Evolutionary conservation across 2,797 vertebrate genomes (phyloP).

Genomic region (Siniperca obscura): DNA sequence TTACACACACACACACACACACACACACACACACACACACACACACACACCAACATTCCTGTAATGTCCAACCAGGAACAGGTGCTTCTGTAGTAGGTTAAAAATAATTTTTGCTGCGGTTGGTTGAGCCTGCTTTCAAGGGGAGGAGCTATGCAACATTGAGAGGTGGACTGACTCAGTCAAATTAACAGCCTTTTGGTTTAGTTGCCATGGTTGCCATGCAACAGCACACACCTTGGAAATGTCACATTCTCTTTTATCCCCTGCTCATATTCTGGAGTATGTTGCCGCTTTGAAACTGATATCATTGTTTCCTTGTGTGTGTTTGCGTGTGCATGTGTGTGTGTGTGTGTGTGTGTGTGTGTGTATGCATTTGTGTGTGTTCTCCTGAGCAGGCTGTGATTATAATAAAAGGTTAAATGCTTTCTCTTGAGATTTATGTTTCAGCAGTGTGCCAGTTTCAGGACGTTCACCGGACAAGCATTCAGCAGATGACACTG

Average conservation of each 20-base stretch:
- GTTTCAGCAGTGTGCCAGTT: constrained; percentile 60
- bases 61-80: constrained; percentile 53
- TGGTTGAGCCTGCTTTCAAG: constrained; percentile 35
- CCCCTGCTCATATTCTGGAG: constrained; percentile 49
- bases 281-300: constrained; percentile 57
- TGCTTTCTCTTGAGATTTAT: constrained; percentile 63
- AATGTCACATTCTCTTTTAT: constrained; percentile 72
- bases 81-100: constrained; percentile 60
- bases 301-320: constrained; percentile 59
- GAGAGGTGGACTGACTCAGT: constrained; percentile 62
- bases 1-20: not conserved
- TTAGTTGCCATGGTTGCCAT: constrained; percentile 74
- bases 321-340: constrained; percentile 7
- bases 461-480: constrained; percentile 51
- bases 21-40: constrained; percentile 11
- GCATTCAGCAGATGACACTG: constrained; percentile 59
- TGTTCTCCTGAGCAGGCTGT: constrained; percentile 32
- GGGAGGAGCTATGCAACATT: constrained; percentile 48
- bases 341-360: constrained; percentile 19
- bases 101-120: constrained; percentile 61
- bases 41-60: constrained; percentile 51
- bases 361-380: constrained; percentile 7
- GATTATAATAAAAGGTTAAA: constrained; percentile 65
- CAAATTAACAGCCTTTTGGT: constrained; percentile 73
- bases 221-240: constrained; percentile 78